These are phyloP conservation scores for Megalopta genalis DNA, from an alignment of 1,140 invertebrate genomes.

Conservation along the genomic window DNA sequence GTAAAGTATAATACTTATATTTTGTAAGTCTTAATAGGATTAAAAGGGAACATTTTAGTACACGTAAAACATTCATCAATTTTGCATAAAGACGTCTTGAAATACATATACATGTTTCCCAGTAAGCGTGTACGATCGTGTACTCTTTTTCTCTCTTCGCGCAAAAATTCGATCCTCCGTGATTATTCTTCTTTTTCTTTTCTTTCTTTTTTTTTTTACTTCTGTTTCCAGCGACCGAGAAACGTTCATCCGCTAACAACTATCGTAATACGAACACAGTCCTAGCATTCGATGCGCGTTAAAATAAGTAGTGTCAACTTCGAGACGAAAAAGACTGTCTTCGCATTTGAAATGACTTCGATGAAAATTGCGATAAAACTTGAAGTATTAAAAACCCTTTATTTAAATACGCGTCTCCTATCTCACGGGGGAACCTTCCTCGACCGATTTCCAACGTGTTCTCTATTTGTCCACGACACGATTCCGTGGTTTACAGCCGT, in stretches of 20 bases:
- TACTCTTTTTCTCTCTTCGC: conserved; percentile 34
- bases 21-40: conserved; percentile 69
- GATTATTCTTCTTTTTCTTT: conserved; percentile 29
- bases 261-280: conserved; percentile 59
- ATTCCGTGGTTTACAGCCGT: background rate
- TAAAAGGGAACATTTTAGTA: conserved; percentile 70
- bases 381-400: conserved; percentile 61
- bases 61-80: conserved; percentile 69
- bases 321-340: conserved; percentile 60
- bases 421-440: conserved; percentile 61
- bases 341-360: conserved; percentile 44
- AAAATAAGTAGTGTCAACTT: conserved; percentile 53
- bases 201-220: too few relatives aligned
- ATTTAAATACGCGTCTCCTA: conserved; percentile 35
- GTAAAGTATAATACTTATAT: conserved; percentile 69
- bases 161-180: conserved; percentile 39
- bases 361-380: conserved; percentile 59
- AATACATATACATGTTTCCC: conserved; percentile 64
- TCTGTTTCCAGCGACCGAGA: conserved; percentile 41
- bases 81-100: conserved; percentile 64
- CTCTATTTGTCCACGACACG: conserved; percentile 5
- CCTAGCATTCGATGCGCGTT: conserved; percentile 51
- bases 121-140: conserved; percentile 57
- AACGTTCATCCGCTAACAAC: conserved; percentile 50
- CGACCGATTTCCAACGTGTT: conserved; percentile 34